A percentile compares a stretch with the other conserved stretches of the same genome.
phyloP scores from a whole-genome alignment of 2,888 invertebrate genomes.

The Homarus gammarus region DNA sequence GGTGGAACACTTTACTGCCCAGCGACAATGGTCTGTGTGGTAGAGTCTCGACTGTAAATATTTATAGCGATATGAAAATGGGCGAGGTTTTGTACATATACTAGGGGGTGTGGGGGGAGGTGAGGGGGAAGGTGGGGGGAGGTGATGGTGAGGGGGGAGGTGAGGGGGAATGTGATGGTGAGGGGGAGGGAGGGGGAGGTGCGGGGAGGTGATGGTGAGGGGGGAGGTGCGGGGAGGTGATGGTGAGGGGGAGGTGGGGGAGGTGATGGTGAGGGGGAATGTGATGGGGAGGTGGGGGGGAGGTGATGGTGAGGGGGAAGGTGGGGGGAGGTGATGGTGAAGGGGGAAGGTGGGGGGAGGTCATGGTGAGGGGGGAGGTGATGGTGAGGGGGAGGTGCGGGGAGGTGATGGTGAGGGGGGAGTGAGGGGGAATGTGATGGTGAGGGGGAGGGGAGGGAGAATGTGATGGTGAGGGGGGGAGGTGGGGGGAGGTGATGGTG shows the following conservation, averaged over 20 bases:
- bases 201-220: neutral
- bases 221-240: too few relatives aligned
- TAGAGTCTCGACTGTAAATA: neutral
- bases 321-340: neutral
- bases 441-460: too few relatives aligned
- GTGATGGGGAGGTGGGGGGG: too few relatives aligned
- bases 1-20: neutral
- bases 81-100: constrained; percentile 4
- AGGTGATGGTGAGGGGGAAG: too few relatives aligned
- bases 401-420: too few relatives aligned
- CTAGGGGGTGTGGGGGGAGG: neutral
- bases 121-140: neutral
- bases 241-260: too few relatives aligned
- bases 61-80: constrained; percentile 8
- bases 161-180: neutral
- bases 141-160: neutral
- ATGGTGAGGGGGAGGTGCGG: neutral
- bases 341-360: neutral
- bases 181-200: neutral
- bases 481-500: too few relatives aligned
- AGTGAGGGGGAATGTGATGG: too few relatives aligned
- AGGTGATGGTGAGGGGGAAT: neutral
- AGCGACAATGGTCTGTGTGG: too few relatives aligned
- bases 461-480: too few relatives aligned
- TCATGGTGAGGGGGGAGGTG: too few relatives aligned